Evolutionary conservation across 1,140 invertebrate species (phyloP), one percentile per base, ranked within the genome.

Genomic region (Heliconius hermathena): DNA sequence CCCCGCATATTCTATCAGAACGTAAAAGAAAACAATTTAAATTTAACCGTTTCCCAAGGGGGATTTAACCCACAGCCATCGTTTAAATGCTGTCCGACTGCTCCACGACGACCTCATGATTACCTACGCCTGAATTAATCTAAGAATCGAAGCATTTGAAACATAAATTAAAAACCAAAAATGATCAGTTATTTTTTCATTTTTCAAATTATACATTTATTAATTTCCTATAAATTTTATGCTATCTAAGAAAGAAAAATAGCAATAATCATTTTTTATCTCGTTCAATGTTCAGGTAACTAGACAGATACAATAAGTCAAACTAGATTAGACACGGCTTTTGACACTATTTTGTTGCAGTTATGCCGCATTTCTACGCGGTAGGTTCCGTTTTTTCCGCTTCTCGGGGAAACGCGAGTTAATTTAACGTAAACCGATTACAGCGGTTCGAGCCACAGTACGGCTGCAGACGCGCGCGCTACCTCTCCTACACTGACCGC

Each of bases 301-400:
- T 16, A 46, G 0, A 46, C 22, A 60, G 8, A 60, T 26, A 29
- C 60, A 26, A 57, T 57, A 29, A 29, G 6, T 60, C 49, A 77
- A 81, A 71, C 11, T 41, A 54, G 60, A 71, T 81, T 81, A 78
- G 80, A 3, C 66, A 88, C 87, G 89, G 83, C 84, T 86, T 86
- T 85, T 84, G 82, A 86, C 83, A 85, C 85, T 79, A 89, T 91
- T 88, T 89, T 90, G 89, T 89, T 70, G 89, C 90, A 91, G 89
- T 84, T 81, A 85, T 83, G 86, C 78, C 77, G 84, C 77, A 88
- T 93, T 93, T 92, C 92, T 88, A 84, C 81, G 84, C 89, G 90
- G 89, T 87, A 84, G 83, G 89, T 89, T 90, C 88, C 85, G 91
- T 93, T 94, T 93, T 93, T 92, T 91, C 87, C 89, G 84, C 84